Evolutionary conservation across 1,140 invertebrate species (phyloP).

Genomic region (Parasteatoda tepidariorum): DNA sequence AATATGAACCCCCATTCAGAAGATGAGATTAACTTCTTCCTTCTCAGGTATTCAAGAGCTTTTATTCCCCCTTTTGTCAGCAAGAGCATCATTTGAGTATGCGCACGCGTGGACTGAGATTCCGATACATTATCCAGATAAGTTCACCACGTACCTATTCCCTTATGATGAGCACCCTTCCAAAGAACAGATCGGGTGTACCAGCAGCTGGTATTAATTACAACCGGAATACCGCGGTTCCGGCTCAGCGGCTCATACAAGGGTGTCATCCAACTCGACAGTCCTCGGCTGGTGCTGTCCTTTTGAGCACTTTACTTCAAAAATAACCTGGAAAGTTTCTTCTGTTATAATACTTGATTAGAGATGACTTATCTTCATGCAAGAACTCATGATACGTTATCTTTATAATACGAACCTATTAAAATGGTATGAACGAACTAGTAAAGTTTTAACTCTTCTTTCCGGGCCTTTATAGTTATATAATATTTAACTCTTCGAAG

Average conservation of each 20-base stretch:
- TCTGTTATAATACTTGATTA: background rate
- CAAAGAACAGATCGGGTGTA: constrained; percentile 1
- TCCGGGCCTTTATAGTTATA: background rate
- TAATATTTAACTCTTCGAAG: too few relatives aligned
- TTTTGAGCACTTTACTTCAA: background rate
- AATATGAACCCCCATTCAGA: too few relatives aligned
- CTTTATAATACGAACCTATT: background rate
- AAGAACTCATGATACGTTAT: background rate
- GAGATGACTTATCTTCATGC: background rate
- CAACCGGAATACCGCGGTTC: constrained; percentile 20
- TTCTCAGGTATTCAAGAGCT: too few relatives aligned
- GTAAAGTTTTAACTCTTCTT: background rate
- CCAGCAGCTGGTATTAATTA: constrained; percentile 31
- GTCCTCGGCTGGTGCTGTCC: too few relatives aligned
- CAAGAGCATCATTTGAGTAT: too few relatives aligned
- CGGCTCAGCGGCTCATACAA: constrained; percentile 16
- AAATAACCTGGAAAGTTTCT: background rate
- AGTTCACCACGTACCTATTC: too few relatives aligned
- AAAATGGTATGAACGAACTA: background rate
- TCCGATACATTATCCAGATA: too few relatives aligned
- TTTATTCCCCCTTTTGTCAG: too few relatives aligned
- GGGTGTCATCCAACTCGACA: background rate
- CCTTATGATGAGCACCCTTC: too few relatives aligned
- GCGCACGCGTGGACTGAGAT: too few relatives aligned
- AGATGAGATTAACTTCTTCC: too few relatives aligned